phyloP scores from a whole-genome alignment of 1,140 invertebrate species.

The Maconellicoccus hirsutus region DNA sequence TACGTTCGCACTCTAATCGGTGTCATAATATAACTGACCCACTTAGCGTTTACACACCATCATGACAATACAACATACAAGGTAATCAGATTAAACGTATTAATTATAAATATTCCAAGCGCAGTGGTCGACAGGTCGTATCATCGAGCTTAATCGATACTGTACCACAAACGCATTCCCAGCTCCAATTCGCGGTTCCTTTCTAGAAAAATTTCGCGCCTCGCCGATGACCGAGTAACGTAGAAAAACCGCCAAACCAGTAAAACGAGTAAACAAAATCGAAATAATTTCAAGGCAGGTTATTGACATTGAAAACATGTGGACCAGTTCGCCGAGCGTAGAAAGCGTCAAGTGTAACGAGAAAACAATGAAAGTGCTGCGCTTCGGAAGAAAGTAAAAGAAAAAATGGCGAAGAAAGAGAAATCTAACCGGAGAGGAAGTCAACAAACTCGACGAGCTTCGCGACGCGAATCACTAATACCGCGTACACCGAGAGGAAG shows the following conservation, averaged over 20 bases:
- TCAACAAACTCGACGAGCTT: conserved; percentile 13
- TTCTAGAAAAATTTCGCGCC: no score
- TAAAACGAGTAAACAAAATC: not conserved
- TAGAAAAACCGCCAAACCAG: no score
- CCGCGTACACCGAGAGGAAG: not conserved
- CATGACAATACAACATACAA: not conserved
- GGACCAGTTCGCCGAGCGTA: conserved; percentile 14
- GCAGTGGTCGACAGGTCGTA: not conserved
- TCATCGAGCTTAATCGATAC: not conserved
- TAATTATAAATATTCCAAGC: not conserved
- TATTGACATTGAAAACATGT: conserved; percentile 20
- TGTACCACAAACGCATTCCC: no score
- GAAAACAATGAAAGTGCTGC: conserved; percentile 19
- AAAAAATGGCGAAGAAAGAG: conserved; percentile 22
- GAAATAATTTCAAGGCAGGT: conserved; percentile 21
- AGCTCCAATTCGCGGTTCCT: no score
- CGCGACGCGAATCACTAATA: conserved; percentile 12
- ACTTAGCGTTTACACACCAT: not conserved
- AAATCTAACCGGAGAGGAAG: conserved; percentile 11
- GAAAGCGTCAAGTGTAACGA: conserved; percentile 19
- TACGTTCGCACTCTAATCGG: not conserved
- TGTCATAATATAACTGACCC: not conserved
- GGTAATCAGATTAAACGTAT: conserved; percentile 9
- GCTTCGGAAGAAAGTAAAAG: conserved; percentile 17
- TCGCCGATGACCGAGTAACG: no score